Evolutionary conservation across 2,113 vertebrate genomes (phyloP), one percentile per base, ranked within the genome.

Genomic region (Poicephalus meyeri): DNA sequence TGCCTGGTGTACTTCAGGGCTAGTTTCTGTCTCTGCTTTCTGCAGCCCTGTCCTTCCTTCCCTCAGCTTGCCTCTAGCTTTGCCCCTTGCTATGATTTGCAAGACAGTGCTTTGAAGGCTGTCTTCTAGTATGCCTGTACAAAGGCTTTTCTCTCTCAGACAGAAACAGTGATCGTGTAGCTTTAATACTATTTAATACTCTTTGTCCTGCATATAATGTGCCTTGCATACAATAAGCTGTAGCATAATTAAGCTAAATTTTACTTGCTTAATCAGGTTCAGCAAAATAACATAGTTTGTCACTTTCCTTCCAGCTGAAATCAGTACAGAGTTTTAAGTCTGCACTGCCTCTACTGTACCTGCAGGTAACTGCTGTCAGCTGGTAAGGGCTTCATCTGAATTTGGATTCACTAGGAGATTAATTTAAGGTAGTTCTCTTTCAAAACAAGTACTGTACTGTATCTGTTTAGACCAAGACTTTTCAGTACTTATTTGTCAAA

Each of bases 311-410:
- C 77, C 80, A 76, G 86, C 90, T 95, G 92, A 97, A 94, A 91
- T 93, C 83, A 92, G 88, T 73, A 16, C 52, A 46, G 25, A 91
- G 92, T 77, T 96, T 81, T 82, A 95, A 92, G 92, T 92, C 77
- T 95, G 80, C 80, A 93, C 95, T 96, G 93, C 93, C 93, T 95
- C 96, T 96, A 53, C 95, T 89, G 96, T 95, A 96, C 93, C 93
- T 96, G 88, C 70, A 82, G 88, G 91, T 91, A 95, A 96, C 88
- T 96, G 93, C 92, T 92, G 80, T 89, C 96, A 96, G 86, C 94
- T 95, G 92, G 86, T 74, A 92, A 84, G 77, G 74, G 33, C 77
- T 76, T 76, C 73, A 89, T 87, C 66, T 91, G 91, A 94, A 96
- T 93, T 89, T 3, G 7, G 88, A 88, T 96, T 94, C 79, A 77